Evolutionary conservation across 2,797 vertebrate genomes (phyloP).

Genomic region (Arremon aurantiirostris): DNA sequence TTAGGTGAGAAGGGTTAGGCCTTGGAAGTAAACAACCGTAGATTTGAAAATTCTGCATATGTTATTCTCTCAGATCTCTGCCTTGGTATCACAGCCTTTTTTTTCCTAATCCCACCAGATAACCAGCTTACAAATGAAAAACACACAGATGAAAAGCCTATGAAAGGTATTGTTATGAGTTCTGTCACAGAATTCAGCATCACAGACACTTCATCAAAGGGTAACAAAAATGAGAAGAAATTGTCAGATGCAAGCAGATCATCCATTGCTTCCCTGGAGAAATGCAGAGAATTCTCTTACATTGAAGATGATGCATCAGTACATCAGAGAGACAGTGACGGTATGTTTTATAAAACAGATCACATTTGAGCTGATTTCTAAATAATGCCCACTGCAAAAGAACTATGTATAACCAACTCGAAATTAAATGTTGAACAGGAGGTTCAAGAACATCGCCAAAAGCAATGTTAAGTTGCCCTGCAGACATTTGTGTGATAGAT

Average conservation of each 20-base stretch:
- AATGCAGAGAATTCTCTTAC: slow-evolving; percentile 81
- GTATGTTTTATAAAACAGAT: slow-evolving; percentile 77
- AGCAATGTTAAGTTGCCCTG: slow-evolving; percentile 33
- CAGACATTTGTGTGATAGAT: slow-evolving; percentile 43
- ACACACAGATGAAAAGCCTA: slow-evolving; percentile 72
- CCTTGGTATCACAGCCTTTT: background rate
- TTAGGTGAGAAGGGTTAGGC: background rate
- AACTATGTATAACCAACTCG: slow-evolving; percentile 29
- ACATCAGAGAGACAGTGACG: slow-evolving; percentile 81
- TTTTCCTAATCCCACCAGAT: slow-evolving; percentile 65
- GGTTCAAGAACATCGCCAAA: slow-evolving; percentile 37
- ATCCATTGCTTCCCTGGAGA: slow-evolving; percentile 81
- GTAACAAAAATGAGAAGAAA: slow-evolving; percentile 71
- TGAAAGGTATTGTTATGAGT: slow-evolving; percentile 73
- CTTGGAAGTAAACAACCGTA: slow-evolving; percentile 17
- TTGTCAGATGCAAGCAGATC: slow-evolving; percentile 71
- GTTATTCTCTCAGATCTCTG: slow-evolving; percentile 32
- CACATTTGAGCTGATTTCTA: slow-evolving; percentile 44
- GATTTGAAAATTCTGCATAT: slow-evolving; percentile 21
- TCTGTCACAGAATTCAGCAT: slow-evolving; percentile 73
- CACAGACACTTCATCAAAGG: slow-evolving; percentile 71
- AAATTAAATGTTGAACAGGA: slow-evolving; percentile 50
- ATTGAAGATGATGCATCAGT: slow-evolving; percentile 80
- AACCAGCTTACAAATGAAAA: slow-evolving; percentile 74
- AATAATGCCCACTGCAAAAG: slow-evolving; percentile 58